Evolutionary conservation across 2,888 invertebrate genomes (phyloP).

Genomic region (Drosophila barbarae): DNA sequence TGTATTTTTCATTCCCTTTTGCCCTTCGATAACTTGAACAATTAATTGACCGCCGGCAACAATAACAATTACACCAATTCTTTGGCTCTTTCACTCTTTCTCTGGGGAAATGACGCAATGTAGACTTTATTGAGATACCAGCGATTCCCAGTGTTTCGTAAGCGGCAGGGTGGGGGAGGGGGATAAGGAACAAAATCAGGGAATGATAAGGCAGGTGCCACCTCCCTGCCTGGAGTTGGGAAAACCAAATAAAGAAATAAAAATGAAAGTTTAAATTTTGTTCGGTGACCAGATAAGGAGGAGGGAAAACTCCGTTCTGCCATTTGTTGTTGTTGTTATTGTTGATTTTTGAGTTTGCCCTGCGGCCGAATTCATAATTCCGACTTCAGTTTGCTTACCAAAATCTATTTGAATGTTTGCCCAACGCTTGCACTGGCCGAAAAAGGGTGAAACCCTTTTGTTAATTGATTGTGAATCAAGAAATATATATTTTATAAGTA

Average conservation of each 20-base stretch:
- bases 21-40: constrained; percentile 19
- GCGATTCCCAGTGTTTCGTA: constrained; percentile 24
- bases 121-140: constrained; percentile 22
- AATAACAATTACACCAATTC: constrained; percentile 16
- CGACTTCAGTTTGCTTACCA: constrained; percentile 20
- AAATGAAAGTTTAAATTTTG: constrained; percentile 38
- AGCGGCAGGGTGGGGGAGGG: not conserved
- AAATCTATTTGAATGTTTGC: constrained; percentile 33
- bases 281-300: constrained; percentile 15
- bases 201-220: constrained; percentile 39
- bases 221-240: constrained; percentile 2
- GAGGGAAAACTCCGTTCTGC: not conserved
- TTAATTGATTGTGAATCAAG: not conserved
- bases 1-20: not conserved
- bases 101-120: constrained; percentile 28
- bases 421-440: constrained; percentile 11
- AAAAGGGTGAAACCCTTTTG: not conserved
- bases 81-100: not conserved
- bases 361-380: constrained; percentile 33
- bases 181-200: not conserved
- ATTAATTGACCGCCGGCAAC: constrained; percentile 24
- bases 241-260: constrained; percentile 15
- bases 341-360: constrained; percentile 36
- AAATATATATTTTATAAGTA: not conserved
- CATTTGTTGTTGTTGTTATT: constrained; percentile 27